phyloP scores from a whole-genome alignment of 2,888 invertebrate genomes.

The Drosophila macrospina region DNA sequence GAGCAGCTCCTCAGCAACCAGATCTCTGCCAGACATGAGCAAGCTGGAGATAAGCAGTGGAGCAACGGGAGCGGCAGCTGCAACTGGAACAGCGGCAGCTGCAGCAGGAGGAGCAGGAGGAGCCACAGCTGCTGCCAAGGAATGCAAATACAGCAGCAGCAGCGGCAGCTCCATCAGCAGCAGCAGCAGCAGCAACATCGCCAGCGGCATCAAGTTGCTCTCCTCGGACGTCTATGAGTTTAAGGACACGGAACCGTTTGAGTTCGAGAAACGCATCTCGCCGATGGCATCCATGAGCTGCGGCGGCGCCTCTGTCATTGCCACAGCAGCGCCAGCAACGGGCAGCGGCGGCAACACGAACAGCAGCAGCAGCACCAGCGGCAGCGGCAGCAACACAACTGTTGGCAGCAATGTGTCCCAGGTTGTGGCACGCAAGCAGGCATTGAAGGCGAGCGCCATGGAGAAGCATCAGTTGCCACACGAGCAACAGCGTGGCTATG shows the following conservation, averaged over 20 bases:
- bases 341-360: neutral
- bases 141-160: slow-evolving; percentile 47
- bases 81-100: slow-evolving; percentile 13
- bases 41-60: slow-evolving; percentile 81
- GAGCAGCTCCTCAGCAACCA: slow-evolving; percentile 72
- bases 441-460: neutral
- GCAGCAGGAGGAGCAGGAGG: neutral
- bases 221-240: slow-evolving; percentile 92
- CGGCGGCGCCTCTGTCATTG: slow-evolving; percentile 34
- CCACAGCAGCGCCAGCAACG: slow-evolving; percentile 18
- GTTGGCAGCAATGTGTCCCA: slow-evolving; percentile 5
- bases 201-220: slow-evolving; percentile 49
- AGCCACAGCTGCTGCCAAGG: slow-evolving; percentile 43
- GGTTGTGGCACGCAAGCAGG: slow-evolving; percentile 50
- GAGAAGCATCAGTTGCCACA: slow-evolving; percentile 51
- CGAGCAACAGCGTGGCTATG: slow-evolving; percentile 5
- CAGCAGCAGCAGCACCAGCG: neutral
- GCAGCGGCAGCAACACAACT: neutral
- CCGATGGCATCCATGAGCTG: slow-evolving; percentile 63
- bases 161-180: neutral
- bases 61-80: slow-evolving; percentile 22
- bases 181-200: slow-evolving; percentile 6
- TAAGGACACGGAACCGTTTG: slow-evolving; percentile 95
- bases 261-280: slow-evolving; percentile 89
- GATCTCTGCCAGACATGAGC: slow-evolving; percentile 82